Conservation (phyloP, 2,113 vertebrate species). For the Murina feae region DNA sequence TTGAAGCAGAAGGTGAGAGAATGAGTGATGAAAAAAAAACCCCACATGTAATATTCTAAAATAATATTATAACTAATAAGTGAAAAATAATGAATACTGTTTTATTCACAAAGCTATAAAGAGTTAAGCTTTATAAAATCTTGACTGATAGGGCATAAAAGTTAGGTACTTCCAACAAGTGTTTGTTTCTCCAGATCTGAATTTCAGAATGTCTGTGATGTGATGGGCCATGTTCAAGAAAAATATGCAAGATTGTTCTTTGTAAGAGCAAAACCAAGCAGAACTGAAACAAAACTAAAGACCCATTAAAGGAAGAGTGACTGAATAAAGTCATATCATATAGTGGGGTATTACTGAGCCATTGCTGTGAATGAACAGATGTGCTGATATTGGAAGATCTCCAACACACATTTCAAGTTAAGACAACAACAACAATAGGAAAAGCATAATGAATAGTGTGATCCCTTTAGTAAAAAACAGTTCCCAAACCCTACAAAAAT, state of each 20-base stretch:
- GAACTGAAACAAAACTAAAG: background rate
- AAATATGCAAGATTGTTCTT: background rate
- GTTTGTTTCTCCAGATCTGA: background rate
- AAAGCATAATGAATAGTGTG: background rate
- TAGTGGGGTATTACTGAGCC: background rate
- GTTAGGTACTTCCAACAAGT: background rate
- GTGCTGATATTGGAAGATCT: background rate
- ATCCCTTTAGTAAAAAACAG: background rate
- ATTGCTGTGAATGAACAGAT: background rate
- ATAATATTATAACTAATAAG: background rate
- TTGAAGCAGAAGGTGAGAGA: background rate
- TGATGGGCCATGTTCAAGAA: background rate
- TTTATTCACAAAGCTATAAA: background rate
- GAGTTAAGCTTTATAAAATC: background rate
- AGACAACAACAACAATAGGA: background rate
- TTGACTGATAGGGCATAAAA: background rate
- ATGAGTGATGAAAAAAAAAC: background rate
- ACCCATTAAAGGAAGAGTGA: background rate
- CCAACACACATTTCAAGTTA: background rate
- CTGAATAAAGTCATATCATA: background rate
- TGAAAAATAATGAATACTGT: background rate
- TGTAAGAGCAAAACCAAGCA: background rate
- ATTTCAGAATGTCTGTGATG: background rate
- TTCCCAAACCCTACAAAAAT: background rate
- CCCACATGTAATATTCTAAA: background rate